Conservation (phyloP, 2,888 invertebrate genomes). For the Drosophila stalkeri region DNA sequence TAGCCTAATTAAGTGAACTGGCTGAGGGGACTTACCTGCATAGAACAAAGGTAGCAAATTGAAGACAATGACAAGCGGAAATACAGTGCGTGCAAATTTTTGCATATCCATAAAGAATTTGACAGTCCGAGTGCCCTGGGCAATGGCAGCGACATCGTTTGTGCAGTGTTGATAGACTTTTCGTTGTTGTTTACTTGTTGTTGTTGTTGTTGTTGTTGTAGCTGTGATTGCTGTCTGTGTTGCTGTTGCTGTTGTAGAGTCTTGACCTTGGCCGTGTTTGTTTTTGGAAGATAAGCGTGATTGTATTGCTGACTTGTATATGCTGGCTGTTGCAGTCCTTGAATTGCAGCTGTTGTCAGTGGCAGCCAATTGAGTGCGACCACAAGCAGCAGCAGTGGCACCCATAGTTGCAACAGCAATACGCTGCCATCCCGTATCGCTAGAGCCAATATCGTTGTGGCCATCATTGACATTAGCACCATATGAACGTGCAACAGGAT, state of each 20-base stretch:
- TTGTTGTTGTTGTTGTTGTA: constrained; percentile 43
- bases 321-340: constrained; percentile 20
- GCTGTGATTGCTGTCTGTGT: constrained; percentile 34
- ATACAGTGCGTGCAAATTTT: constrained; percentile 82
- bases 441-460: constrained; percentile 43
- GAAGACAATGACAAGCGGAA: constrained; percentile 85
- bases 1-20: constrained; percentile 32
- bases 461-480: constrained; percentile 54
- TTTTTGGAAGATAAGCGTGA: constrained; percentile 83
- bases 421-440: constrained; percentile 50
- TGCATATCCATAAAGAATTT: constrained; percentile 81
- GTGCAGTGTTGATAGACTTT: constrained; percentile 57
- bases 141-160: constrained; percentile 48
- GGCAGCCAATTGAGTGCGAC: constrained; percentile 48
- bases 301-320: constrained; percentile 60
- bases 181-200: constrained; percentile 60
- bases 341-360: constrained; percentile 20
- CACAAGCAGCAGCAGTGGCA: constrained; percentile 63
- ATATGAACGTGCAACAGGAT: constrained; percentile 65
- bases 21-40: constrained; percentile 83
- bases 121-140: constrained; percentile 55
- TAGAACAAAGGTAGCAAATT: constrained; percentile 85
- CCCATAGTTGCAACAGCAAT: constrained; percentile 50
- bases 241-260: constrained; percentile 37
- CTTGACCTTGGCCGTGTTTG: constrained; percentile 54